These are phyloP conservation scores for Lepisosteus oculatus DNA, from an alignment of 2,113 vertebrate species.

Conservation along the genomic window DNA sequence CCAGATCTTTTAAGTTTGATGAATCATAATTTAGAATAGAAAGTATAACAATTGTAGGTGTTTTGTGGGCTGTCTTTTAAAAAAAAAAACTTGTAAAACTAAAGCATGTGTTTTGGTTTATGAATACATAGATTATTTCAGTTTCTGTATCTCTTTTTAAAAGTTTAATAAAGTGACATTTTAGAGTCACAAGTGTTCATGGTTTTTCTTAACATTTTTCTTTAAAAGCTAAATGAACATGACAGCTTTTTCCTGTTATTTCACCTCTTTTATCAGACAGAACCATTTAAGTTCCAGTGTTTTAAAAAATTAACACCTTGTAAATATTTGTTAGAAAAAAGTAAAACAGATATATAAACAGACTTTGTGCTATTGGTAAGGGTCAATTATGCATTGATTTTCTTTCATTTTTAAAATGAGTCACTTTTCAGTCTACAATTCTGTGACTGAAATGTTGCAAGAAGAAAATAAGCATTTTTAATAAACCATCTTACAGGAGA, in stretches of 20 bases:
- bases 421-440: too few relatives aligned
- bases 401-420: too few relatives aligned
- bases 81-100: not conserved
- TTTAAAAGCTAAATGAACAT: not conserved
- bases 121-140: not conserved
- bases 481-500: too few relatives aligned
- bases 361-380: too few relatives aligned
- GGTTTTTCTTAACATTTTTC: not conserved
- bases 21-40: too few relatives aligned
- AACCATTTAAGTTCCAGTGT: not conserved
- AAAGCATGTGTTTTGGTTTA: not conserved
- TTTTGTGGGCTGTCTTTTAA: not conserved
- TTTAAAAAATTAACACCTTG: not conserved
- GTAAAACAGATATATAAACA: too few relatives aligned
- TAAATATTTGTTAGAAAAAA: not conserved
- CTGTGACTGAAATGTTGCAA: too few relatives aligned
- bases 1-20: too few relatives aligned
- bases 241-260: not conserved
- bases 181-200: not conserved
- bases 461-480: too few relatives aligned
- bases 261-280: not conserved
- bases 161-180: not conserved
- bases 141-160: not conserved
- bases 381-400: too few relatives aligned
- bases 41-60: too few relatives aligned